Base-by-base conservation (phyloP, 2,113 vertebrate genomes). In the Lethenteron camtschaticum region DNA sequence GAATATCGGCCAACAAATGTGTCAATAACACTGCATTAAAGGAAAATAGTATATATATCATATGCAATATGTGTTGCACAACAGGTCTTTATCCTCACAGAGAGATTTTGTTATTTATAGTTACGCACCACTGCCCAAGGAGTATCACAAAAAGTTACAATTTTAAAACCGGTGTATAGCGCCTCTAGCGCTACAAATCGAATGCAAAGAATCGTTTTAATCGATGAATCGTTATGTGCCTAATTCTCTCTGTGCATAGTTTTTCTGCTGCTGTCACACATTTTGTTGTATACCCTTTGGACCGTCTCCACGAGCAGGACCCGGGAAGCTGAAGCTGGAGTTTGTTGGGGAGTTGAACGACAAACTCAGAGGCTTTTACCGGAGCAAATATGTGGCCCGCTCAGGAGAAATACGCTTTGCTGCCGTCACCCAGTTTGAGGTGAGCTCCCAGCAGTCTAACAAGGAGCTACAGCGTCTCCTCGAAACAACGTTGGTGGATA, bases 391-490 rank as follows among this genome's bases (percentile, higher is more conserved):
- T 66, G n/a, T 9, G 63, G 24, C 63, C 24, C 63, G n/a, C 9
- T n/a, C n/a, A 16, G 63, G 63, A 66, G 63, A 66, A 20, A 66
- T 20, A 16, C 63, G 63, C 63, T 66, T 16, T 66, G 63, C 63
- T n/a, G 63, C 63, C n/a, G 63, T 66, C n/a, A 66, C 63, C n/a
- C 63, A 66, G n/a, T 20, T 66, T 20, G 63, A 66, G 63, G 63
- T 66, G n/a, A 20, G 63, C 24, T 66, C 24, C n/a, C 63, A 66
- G n/a, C 24, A 20, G 9, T 24, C 24, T 66, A 20, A 16, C 4
- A 24, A 24, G 4, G 3, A 24, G 24, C 24, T 24, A 24, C 24
- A 24, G 24, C 24, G 24, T 24, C 24, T 24, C 24, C 24, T 24
- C 24, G 24, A 24, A 24, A 24, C 24, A 24, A 24, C 24, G 24